Conservation (phyloP, 2,888 invertebrate species). For the Cynaeus angustus region DNA sequence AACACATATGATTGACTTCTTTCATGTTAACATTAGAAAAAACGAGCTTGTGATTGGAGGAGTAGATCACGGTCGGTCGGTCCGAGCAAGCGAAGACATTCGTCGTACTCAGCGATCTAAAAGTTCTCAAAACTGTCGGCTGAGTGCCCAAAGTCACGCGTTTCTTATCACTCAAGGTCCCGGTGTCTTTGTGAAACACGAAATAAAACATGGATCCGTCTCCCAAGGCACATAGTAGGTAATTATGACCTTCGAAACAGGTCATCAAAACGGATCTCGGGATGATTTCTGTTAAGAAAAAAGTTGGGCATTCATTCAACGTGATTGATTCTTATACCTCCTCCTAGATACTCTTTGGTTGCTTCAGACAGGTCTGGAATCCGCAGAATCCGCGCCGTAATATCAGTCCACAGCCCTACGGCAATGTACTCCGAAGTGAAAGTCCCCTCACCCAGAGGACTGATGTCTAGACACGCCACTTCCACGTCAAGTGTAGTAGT, state of each 20-base stretch:
- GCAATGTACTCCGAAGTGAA: constrained; percentile 84
- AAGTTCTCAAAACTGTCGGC: constrained; percentile 93
- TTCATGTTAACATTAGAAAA: constrained; percentile 98
- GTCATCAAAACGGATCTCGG: constrained; percentile 97
- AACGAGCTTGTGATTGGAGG: constrained; percentile 98
- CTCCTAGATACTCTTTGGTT: constrained; percentile 90
- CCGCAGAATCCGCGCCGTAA: constrained; percentile 89
- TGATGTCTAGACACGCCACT: constrained; percentile 96
- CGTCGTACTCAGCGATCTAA: constrained; percentile 91
- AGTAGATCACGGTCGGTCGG: constrained; percentile 98
- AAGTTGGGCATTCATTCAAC: not conserved
- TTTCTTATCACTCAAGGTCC: constrained; percentile 89
- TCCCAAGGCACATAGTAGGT: constrained; percentile 93
- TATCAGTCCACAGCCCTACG: constrained; percentile 98
- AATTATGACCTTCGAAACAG: constrained; percentile 92
- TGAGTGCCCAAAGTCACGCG: constrained; percentile 98
- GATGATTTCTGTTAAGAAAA: constrained; percentile 85
- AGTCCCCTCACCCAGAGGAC: constrained; percentile 80
- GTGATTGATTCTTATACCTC: constrained; percentile 74
- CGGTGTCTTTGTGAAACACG: constrained; percentile 83
- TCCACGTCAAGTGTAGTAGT: constrained; percentile 90
- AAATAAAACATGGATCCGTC: constrained; percentile 99
- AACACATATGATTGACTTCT: constrained; percentile 98
- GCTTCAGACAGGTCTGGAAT: constrained; percentile 87
- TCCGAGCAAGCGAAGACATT: constrained; percentile 99